Base-by-base conservation (phyloP, 1,140 invertebrate species). In the Watersipora subatra region DNA sequence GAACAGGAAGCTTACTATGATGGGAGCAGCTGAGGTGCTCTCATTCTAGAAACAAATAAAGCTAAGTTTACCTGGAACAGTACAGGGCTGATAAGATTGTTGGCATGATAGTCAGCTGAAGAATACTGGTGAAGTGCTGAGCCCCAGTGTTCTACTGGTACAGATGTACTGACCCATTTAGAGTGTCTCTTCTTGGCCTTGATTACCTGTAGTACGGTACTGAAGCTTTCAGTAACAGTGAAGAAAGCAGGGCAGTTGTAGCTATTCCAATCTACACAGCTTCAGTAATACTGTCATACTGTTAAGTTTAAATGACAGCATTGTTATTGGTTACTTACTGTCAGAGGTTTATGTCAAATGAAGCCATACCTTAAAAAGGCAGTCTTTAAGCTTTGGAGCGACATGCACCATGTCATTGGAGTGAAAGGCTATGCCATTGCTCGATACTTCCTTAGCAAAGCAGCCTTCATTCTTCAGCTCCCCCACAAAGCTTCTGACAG, bases 81-180 rank as follows among this genome's bases (percentile, higher is more conserved):
- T 0, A 95, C 92, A 22, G 89, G 86, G 65, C 74, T 80, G 12
- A 95, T 82, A 46, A 97, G 82, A 79, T 98, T 98, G 82, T 97
- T 96, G 0, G 95, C 92, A 76, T 95, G 91, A 80, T 98, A 98
- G 24, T 88, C 90, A 3, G 91, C 87, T 57, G 91, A 93, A 46
- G 90, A 93, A 63, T 86, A 82, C 72, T 87, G 84, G 0, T 92
- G 90, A 70, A 91, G 71, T 0, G 87, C 83, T 0, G 86, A 84
- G 26, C 83, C 81, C 92, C 92, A 95, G 20, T 86, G 83, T 0
- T 81, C 80, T 78, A 93, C 87, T 0, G 92, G 90, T 68, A 97
- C 88, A 17, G 93, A 97, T 19, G 89, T 89, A 66, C 91, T 93
- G 26, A 97, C 84, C 94, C 95, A 99, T 67, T 85, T 86, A 0